Base-by-base conservation (phyloP, 1,140 invertebrate species). In the Gerris buenoi region DNA sequence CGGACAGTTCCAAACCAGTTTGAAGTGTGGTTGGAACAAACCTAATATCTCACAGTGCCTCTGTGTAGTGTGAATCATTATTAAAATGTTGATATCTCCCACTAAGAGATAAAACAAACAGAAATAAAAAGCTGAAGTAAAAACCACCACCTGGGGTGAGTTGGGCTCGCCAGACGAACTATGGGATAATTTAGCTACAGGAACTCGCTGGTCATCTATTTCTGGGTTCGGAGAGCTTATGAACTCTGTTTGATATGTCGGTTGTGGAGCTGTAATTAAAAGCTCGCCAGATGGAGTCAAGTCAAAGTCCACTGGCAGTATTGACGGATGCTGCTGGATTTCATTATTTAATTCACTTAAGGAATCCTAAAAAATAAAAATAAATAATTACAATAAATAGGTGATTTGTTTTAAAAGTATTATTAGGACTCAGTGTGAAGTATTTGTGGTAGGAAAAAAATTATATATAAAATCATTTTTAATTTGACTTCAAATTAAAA, bases 221-320 rank as follows among this genome's bases (percentile, higher is more conserved):
- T 82, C 81, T 72, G 73, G 77, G 69, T 69, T 77, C 64, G 67
- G 73, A 64, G 72, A 71, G 70, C 28, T 68, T 58, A 70, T 70
- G 63, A 65, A 70, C 65, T 67, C 69, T 23, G 27, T 59, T 68
- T 72, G 67, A 62, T 68, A 73, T 62, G 71, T 71, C 61, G 71
- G 71, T 25, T 70, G 68, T 63, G 73, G 70, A 46, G 70, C 65
- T 69, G 63, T 69, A 15, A 70, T 64, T 57, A 84, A 78, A 25
- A 87, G 71, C 61, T 84, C 82, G 73, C 88, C 89, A 72, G 85
- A 82, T 29, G 85, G 82, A 68, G 84, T 87, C 58, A 96, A 91
- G 77, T 95, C 91, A 80, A 96, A 95, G 77, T 96, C 92, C 29
- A 87, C 87, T 60, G 93, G 91, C 66, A 95, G 77, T 73, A 95